phyloP scores from a whole-genome alignment of 2,113 vertebrate genomes.

The Axis porcinus region DNA sequence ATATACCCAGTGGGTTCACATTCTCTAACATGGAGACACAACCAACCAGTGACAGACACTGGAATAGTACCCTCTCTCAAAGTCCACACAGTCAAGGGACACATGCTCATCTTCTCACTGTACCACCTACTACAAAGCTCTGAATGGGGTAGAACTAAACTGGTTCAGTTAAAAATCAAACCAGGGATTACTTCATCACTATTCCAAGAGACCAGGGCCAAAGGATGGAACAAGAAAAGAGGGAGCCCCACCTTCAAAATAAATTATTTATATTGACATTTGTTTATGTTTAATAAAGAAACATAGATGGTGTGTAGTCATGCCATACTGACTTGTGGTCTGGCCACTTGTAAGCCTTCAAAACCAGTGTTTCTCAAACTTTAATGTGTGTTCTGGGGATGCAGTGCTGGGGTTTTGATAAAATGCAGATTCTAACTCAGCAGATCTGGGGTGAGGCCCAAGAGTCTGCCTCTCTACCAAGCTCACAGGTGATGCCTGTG shows the following conservation, averaged over 20 bases:
- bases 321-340: neutral
- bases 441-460: neutral
- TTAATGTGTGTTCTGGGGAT: neutral
- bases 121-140: neutral
- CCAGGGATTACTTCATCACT: neutral
- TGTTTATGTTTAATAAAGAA: neutral
- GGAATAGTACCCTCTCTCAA: neutral
- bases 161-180: neutral
- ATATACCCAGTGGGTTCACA: neutral
- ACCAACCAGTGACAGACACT: neutral
- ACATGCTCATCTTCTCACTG: neutral
- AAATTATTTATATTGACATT: neutral
- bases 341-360: neutral
- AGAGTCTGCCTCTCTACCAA: neutral
- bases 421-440: neutral
- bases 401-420: neutral
- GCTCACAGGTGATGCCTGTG: neutral
- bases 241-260: neutral
- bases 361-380: neutral
- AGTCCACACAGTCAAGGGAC: neutral
- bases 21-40: neutral
- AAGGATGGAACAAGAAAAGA: neutral
- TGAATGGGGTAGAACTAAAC: neutral
- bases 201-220: neutral
- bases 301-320: neutral